Conservation (phyloP, 2,797 vertebrate genomes). For the Numenius phaeopus region DNA sequence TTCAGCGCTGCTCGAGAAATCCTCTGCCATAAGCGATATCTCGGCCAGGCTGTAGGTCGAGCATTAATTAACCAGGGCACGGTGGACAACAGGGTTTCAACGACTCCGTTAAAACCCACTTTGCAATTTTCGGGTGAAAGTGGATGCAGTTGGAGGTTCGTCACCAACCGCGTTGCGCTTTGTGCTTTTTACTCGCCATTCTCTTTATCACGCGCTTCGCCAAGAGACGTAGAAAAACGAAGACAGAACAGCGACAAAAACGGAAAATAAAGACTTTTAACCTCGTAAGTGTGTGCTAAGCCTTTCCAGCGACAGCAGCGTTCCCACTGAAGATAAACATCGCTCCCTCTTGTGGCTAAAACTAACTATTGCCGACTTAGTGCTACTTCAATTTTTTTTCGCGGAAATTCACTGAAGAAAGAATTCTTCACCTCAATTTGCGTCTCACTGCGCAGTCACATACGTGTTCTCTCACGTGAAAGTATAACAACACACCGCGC, state of each 20-base stretch:
- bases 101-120: not conserved
- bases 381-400: not conserved
- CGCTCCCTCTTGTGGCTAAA: slow-evolving; percentile 59
- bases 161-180: not conserved
- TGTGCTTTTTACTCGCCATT: not conserved
- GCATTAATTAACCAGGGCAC: not conserved
- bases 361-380: not conserved
- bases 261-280: not conserved
- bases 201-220: not conserved
- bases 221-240: not conserved
- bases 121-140: not conserved
- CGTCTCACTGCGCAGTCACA: not conserved
- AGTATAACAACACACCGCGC: not conserved
- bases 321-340: not conserved
- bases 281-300: not conserved
- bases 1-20: not conserved
- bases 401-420: not conserved
- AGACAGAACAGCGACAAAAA: not conserved
- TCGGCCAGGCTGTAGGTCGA: not conserved
- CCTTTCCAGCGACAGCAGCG: not conserved
- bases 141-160: not conserved
- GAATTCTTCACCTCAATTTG: not conserved
- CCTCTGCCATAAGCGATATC: not conserved
- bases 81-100: not conserved
- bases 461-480: not conserved